These are phyloP conservation scores for Amblyornis subalaris DNA, from an alignment of 2,113 vertebrate species.

Conservation along the genomic window DNA sequence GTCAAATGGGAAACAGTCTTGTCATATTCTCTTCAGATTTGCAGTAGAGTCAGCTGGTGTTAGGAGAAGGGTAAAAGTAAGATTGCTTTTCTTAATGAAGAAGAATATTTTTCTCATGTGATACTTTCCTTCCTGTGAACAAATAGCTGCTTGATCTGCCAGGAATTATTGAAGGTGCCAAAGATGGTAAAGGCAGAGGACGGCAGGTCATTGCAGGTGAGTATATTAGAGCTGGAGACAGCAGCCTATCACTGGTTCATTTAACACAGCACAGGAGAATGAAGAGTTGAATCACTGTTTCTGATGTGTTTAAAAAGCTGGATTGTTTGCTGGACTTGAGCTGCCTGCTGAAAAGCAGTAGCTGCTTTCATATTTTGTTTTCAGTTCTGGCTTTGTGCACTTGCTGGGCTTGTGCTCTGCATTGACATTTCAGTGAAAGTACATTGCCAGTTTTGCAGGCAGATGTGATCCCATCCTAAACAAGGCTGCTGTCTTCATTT, in stretches of 20 bases:
- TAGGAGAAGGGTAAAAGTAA: not conserved
- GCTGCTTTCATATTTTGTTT: not conserved
- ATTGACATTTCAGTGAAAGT: not conserved
- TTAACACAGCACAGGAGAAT: not conserved
- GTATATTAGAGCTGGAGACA: not conserved
- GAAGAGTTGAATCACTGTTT: not conserved
- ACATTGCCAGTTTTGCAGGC: not conserved
- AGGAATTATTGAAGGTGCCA: conserved; percentile 98
- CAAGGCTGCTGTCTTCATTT: not conserved
- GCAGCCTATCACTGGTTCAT: not conserved
- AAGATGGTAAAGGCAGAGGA: conserved; percentile 96
- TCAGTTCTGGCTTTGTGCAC: not conserved
- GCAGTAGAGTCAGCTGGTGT: not conserved
- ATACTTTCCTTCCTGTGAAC: not conserved
- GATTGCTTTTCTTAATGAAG: not conserved
- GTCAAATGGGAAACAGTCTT: not conserved
- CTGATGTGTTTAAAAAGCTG: not conserved
- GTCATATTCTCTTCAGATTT: not conserved
- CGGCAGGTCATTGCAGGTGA: conserved; percentile 96
- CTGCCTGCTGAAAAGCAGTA: not conserved
- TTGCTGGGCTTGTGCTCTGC: not conserved
- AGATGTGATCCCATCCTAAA: not conserved
- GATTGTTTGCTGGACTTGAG: not conserved
- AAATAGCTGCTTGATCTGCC: conserved; percentile 93
- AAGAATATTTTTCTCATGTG: not conserved